Conservation (phyloP, 2,888 invertebrate genomes). For the Yponomeuta sedellus region DNA sequence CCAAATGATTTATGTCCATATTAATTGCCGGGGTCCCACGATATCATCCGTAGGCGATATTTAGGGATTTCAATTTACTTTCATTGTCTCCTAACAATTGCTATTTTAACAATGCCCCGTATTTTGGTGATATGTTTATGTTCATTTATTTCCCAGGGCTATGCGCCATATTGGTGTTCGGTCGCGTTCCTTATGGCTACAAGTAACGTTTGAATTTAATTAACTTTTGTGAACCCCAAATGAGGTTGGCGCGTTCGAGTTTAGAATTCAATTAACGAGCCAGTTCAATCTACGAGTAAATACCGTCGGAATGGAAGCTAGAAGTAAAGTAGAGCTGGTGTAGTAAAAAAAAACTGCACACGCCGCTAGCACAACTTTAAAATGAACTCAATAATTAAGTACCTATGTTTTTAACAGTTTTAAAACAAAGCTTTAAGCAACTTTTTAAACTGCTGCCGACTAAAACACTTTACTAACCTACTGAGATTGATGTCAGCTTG, state of each 20-base stretch:
- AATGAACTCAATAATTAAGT: neutral
- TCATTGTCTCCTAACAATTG: constrained; percentile 38
- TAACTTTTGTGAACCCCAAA: constrained; percentile 47
- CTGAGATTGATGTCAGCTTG: too few relatives aligned
- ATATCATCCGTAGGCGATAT: constrained; percentile 33
- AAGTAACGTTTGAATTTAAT: constrained; percentile 40
- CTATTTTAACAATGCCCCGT: constrained; percentile 32
- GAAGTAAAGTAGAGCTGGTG: constrained; percentile 2
- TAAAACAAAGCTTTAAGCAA: too few relatives aligned
- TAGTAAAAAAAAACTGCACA: neutral
- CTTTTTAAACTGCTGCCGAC: too few relatives aligned
- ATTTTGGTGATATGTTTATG: constrained; percentile 21
- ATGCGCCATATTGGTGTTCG: neutral
- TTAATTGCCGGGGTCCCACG: constrained; percentile 47
- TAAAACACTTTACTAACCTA: too few relatives aligned
- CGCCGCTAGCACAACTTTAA: neutral
- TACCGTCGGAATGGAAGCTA: neutral
- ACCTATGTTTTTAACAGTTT: too few relatives aligned
- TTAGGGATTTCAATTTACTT: constrained; percentile 39
- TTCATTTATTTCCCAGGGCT: constrained; percentile 29
- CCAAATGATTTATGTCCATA: constrained; percentile 49
- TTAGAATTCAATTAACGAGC: constrained; percentile 48
- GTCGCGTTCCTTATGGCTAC: neutral
- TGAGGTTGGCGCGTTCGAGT: constrained; percentile 42
- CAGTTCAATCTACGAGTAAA: constrained; percentile 20